A percentile compares a stretch with the other conserved stretches of the same genome.
These are phyloP conservation scores for Schizotus pectinicornis DNA, from an alignment of 2,888 invertebrate species.

Conservation along the genomic window DNA sequence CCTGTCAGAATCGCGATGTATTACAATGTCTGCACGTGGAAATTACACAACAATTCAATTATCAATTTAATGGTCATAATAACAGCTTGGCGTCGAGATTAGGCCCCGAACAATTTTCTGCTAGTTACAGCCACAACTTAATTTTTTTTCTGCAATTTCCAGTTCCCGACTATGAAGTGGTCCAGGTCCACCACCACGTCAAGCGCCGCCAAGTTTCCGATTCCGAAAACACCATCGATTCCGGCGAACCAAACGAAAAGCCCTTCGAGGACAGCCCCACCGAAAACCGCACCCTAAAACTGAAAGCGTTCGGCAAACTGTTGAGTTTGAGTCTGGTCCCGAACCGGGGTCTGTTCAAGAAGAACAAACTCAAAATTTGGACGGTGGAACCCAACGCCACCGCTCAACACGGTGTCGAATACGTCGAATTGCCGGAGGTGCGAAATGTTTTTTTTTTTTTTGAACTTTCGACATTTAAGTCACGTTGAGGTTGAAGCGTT, in stretches of 20 bases:
- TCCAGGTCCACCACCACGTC: slow-evolving; percentile 69
- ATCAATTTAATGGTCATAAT: no score
- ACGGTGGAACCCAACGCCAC: slow-evolving; percentile 78
- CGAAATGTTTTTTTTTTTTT: slow-evolving; percentile 54
- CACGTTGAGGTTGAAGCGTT: not conserved
- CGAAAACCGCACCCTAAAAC: slow-evolving; percentile 64
- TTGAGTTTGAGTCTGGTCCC: slow-evolving; percentile 76
- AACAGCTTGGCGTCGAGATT: not conserved
- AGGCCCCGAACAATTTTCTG: not conserved
- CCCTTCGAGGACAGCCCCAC: slow-evolving; percentile 52
- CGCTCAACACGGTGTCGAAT: slow-evolving; percentile 78
- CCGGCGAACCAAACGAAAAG: slow-evolving; percentile 42
- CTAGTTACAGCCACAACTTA: not conserved
- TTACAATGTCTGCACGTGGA: no score
- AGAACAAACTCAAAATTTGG: slow-evolving; percentile 82
- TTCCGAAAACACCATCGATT: slow-evolving; percentile 52
- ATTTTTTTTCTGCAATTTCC: slow-evolving; percentile 60
- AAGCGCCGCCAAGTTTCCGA: slow-evolving; percentile 19
- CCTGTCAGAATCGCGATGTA: no score
- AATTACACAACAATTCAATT: no score
- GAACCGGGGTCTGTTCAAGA: slow-evolving; percentile 78
- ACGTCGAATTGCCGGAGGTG: slow-evolving; percentile 78
- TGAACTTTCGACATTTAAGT: not conserved
- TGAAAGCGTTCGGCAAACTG: slow-evolving; percentile 81
- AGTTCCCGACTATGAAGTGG: slow-evolving; percentile 86